Conservation (phyloP, 2,888 invertebrate genomes). For the Aphodius granarius region DNA sequence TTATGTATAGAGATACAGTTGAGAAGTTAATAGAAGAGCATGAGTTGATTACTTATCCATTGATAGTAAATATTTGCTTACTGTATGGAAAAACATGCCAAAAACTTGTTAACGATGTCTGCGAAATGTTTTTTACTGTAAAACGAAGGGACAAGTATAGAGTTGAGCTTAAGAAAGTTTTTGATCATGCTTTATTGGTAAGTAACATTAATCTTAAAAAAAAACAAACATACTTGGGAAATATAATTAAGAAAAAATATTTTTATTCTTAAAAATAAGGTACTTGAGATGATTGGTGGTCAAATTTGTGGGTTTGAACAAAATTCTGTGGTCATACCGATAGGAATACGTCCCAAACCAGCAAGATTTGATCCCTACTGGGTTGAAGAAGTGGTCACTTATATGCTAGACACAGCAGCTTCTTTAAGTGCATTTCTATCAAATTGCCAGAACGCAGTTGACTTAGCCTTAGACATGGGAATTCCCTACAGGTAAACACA, state of each 20-base stretch:
- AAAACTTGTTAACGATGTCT: constrained; percentile 42
- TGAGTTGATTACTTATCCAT: constrained; percentile 45
- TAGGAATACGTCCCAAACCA: constrained; percentile 44
- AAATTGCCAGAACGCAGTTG: constrained; percentile 41
- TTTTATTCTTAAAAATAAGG: constrained; percentile 35
- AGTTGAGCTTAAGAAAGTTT: constrained; percentile 44
- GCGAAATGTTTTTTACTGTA: constrained; percentile 42
- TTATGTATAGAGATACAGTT: constrained; percentile 43
- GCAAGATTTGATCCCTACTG: constrained; percentile 44
- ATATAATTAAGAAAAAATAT: neutral
- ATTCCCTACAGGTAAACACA: constrained; percentile 51
- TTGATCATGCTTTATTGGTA: constrained; percentile 45
- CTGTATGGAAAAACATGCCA: constrained; percentile 43
- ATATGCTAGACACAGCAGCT: constrained; percentile 43
- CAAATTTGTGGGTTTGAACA: constrained; percentile 46
- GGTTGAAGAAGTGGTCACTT: constrained; percentile 47
- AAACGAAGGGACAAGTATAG: constrained; percentile 39
- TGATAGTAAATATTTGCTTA: constrained; percentile 43
- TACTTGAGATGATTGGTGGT: constrained; percentile 46
- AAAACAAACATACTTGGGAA: neutral
- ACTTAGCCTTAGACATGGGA: constrained; percentile 43
- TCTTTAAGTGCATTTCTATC: constrained; percentile 43
- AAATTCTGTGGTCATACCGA: constrained; percentile 41
- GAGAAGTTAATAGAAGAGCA: constrained; percentile 43
- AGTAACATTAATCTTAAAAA: constrained; percentile 17